Base-by-base conservation (phyloP, 2,888 invertebrate genomes). In the Drosophila kanekoi region DNA sequence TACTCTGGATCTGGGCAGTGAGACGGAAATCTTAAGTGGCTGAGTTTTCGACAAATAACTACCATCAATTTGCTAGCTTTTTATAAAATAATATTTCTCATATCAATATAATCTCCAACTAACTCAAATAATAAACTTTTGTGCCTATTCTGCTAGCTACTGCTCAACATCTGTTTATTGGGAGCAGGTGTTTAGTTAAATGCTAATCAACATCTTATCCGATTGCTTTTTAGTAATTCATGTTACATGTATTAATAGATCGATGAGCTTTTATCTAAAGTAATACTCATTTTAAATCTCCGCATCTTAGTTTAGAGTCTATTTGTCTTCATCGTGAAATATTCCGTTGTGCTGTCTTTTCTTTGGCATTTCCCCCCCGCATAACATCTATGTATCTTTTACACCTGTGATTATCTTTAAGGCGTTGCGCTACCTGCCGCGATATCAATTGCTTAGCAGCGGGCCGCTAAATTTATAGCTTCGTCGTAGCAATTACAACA, bases 1-100 rank as follows among this genome's bases (percentile, higher is more conserved):
- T 5, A 18, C 57, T 0, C 9, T 72, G 9, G 77, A 74, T 28
- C 28, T 90, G 62, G 75, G 75, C 32, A 56, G 60, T 1, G 85
- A 89, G 61, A 70, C 67, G 0, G 35, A 77, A 0, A 14, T 87
- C 28, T 23, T 70, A 5, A 47, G 23, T 49, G 52, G 51, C 28
- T 78, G 44, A 56, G 4, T 33, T 9, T 43, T 33, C 20, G 28
- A 10, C 43, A 13, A 33, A n/a, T 37, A 20, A 14, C 3, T 14
- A n/a, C n/a, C n/a, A n/a, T n/a, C n/a, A n/a, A n/a, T n/a, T n/a
- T n/a, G n/a, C n/a, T n/a, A n/a, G n/a, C n/a, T n/a, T n/a, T n/a
- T 16, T 20, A 10, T 41, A 16, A 16, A 16, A 16, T 11, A 0
- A 1, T 16, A 16, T 40, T n/a, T 18, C 28, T n/a, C 41, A 16